Evolutionary conservation across 2,888 invertebrate species (phyloP).

Genomic region (Conomelus anceps): DNA sequence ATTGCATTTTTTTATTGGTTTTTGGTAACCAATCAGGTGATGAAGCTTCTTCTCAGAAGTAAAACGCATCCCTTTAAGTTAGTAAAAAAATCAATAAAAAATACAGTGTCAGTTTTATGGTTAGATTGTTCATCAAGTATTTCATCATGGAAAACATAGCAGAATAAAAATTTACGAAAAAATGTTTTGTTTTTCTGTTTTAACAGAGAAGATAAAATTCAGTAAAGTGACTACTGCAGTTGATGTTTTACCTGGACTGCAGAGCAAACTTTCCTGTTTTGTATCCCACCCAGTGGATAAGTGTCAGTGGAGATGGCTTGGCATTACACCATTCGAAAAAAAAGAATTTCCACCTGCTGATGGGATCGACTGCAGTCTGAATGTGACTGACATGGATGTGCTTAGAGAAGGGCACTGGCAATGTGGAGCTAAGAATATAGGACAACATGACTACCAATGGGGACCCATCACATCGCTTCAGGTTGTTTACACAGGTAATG

Average conservation of each 20-base stretch:
- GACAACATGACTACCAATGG: not conserved
- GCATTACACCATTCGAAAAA: not conserved
- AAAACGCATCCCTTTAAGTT: not conserved
- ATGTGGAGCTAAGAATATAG: not conserved
- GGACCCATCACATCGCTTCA: not conserved
- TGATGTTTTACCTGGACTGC: not conserved
- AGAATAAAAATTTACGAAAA: not conserved
- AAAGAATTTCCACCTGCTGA: not conserved
- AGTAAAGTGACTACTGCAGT: not conserved
- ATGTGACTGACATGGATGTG: not conserved
- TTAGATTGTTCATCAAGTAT: too few species aligned
- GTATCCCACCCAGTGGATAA: not conserved
- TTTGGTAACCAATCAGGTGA: too few species aligned
- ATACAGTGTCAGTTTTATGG: too few species aligned
- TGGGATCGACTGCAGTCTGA: not conserved
- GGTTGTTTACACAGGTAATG: not conserved
- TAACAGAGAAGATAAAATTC: not conserved
- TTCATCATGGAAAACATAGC: not conserved
- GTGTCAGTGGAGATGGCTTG: conserved; percentile 2
- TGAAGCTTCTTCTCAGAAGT: too few species aligned
- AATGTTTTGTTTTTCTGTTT: not conserved
- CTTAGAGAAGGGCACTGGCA: not conserved
- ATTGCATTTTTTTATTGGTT: too few species aligned
- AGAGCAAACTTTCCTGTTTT: not conserved
- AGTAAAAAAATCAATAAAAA: not conserved